A percentile compares a stretch with the other conserved stretches of the same genome.
Conservation (phyloP, 2,797 vertebrate genomes). For the Tympanoctomys barrerae region DNA sequence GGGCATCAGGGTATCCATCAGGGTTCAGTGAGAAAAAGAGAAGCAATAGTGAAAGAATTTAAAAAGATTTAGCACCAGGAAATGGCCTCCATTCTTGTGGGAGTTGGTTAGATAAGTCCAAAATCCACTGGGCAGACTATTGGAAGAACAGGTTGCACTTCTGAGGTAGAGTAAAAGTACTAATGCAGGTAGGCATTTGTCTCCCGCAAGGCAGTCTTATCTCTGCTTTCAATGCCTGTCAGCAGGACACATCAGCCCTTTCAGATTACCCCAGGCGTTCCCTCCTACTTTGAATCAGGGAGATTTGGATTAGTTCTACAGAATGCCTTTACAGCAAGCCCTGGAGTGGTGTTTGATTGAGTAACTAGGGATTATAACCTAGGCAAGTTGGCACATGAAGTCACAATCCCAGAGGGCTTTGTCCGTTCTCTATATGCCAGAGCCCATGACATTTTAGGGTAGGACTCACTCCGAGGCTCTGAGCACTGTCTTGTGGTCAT, state of each 20-base stretch:
- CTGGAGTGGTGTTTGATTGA: not conserved
- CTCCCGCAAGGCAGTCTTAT: not conserved
- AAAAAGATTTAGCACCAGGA: not conserved
- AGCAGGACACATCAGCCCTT: not conserved
- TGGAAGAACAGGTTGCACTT: not conserved
- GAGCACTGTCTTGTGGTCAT: not conserved
- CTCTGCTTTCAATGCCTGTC: not conserved
- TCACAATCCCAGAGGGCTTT: not conserved
- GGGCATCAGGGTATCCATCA: not conserved
- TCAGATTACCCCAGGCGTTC: not conserved
- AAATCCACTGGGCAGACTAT: not conserved
- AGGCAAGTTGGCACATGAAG: not conserved
- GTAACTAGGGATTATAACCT: not conserved
- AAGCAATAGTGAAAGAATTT: not conserved
- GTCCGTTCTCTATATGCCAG: not conserved
- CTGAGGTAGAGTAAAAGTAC: not conserved
- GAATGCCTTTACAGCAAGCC: not conserved
- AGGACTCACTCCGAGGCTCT: not conserved
- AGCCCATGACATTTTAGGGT: not conserved
- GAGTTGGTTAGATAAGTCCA: not conserved
- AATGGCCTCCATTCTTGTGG: not conserved
- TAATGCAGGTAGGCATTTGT: not conserved
- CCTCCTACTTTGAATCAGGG: not conserved
- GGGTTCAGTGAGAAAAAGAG: not conserved
- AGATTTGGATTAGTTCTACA: not conserved